Evolutionary conservation across 2,888 invertebrate species (phyloP).

Genomic region (Melanostoma scalare): DNA sequence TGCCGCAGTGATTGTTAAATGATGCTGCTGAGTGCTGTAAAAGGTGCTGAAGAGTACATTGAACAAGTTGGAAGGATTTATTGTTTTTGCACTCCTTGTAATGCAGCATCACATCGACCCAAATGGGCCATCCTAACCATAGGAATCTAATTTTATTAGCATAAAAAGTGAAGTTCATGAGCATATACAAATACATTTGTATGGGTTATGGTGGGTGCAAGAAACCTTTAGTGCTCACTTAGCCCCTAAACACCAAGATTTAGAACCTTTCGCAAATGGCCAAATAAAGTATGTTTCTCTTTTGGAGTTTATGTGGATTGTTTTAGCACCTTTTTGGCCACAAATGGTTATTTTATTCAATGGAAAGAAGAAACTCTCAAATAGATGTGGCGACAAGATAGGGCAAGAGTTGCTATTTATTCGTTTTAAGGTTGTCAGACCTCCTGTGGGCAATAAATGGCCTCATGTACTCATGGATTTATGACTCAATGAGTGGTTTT

Average conservation of each 20-base stretch:
- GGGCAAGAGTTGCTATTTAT: conserved; percentile 17
- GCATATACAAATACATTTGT: conserved; percentile 6
- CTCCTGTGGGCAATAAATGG: conserved; percentile 38
- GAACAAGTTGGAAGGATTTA: conserved; percentile 70
- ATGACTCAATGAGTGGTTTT: conserved; percentile 33
- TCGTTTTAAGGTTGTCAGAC: conserved; percentile 30
- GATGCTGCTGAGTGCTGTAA: conserved; percentile 70
- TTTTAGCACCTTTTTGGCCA: conserved; percentile 49
- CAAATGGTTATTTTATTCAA: conserved; percentile 40
- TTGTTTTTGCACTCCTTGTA: conserved; percentile 39
- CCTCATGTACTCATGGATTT: conserved; percentile 42
- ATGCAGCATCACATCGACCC: conserved; percentile 12
- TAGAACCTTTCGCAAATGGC: conserved; percentile 54
- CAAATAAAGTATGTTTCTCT: conserved; percentile 44
- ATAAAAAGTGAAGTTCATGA: conserved; percentile 61
- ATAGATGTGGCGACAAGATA: conserved; percentile 45
- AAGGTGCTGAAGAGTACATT: conserved; percentile 71
- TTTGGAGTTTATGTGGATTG: conserved; percentile 21
- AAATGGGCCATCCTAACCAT: conserved; percentile 35
- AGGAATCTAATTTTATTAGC: conserved; percentile 69
- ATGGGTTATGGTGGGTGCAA: conserved; percentile 43
- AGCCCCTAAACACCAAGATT: conserved; percentile 41
- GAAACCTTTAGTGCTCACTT: conserved; percentile 63
- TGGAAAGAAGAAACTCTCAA: neutral
- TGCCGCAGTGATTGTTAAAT: conserved; percentile 60